A percentile compares a stretch with the other conserved stretches of the same genome.
phyloP scores from a whole-genome alignment of 2,113 vertebrate genomes.

The Odobenus rosmarus region DNA sequence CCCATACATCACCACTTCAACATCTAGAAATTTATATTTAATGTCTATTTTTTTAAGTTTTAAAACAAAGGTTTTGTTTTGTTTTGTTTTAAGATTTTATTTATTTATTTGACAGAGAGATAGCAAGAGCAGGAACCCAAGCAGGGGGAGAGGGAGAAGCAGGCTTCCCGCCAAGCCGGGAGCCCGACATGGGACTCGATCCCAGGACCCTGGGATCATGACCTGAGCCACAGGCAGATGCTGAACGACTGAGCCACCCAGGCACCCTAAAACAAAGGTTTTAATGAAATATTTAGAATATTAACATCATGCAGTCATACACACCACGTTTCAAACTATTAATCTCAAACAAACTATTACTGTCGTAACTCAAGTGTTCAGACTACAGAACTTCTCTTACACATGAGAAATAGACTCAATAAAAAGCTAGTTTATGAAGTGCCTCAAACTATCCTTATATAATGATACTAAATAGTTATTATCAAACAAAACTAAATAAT shows the following conservation, averaged over 20 bases:
- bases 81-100: no score
- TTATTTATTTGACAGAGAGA: no score
- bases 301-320: neutral
- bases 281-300: neutral
- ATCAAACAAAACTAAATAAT: conserved; percentile 44
- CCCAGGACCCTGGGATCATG: no score
- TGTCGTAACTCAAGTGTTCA: neutral
- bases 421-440: neutral
- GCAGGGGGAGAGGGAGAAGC: no score
- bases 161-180: no score
- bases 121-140: no score
- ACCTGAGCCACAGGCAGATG: no score
- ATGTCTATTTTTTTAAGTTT: neutral
- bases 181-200: no score
- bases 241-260: no score
- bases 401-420: neutral
- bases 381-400: neutral
- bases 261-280: neutral
- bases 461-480: neutral
- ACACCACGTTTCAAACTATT: neutral
- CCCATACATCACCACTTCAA: neutral
- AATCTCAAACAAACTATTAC: neutral
- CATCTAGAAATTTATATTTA: neutral
- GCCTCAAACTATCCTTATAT: neutral
- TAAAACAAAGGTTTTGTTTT: neutral